A percentile compares a stretch with the other conserved stretches of the same genome.
These are phyloP conservation scores for Xiphorhynchus elegans DNA, from an alignment of 2,113 vertebrate genomes.

Conservation along the genomic window DNA sequence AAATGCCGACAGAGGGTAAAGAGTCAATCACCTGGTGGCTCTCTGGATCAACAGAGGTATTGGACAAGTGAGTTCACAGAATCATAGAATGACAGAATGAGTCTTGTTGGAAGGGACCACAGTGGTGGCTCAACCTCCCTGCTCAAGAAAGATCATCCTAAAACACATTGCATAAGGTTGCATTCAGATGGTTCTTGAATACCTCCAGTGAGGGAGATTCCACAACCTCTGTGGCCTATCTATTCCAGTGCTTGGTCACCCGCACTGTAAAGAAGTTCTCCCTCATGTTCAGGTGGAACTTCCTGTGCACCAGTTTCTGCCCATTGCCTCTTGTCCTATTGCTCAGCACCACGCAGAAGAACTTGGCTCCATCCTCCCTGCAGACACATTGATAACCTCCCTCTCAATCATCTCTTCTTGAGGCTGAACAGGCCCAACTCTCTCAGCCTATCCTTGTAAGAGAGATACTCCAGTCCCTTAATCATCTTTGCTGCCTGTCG, in stretches of 20 bases:
- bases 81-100: background rate
- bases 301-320: background rate
- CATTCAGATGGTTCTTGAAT: background rate
- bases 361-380: background rate
- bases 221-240: background rate
- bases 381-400: no score
- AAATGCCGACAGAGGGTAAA: background rate
- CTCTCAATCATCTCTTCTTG: background rate
- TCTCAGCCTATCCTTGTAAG: background rate
- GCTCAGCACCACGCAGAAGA: background rate
- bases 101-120: background rate
- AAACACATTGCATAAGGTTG: background rate
- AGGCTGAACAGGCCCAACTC: background rate
- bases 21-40: background rate
- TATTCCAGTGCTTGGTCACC: rapidly evolving
- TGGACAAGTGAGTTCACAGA: background rate
- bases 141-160: background rate
- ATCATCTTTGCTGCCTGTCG: rapidly evolving
- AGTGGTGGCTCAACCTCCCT: background rate
- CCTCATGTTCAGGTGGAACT: background rate
- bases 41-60: background rate
- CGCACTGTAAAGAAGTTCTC: background rate
- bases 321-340: rapidly evolving
- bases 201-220: background rate
- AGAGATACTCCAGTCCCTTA: background rate